Base-by-base conservation (phyloP, 2,888 invertebrate species). In the Torymus auratus region DNA sequence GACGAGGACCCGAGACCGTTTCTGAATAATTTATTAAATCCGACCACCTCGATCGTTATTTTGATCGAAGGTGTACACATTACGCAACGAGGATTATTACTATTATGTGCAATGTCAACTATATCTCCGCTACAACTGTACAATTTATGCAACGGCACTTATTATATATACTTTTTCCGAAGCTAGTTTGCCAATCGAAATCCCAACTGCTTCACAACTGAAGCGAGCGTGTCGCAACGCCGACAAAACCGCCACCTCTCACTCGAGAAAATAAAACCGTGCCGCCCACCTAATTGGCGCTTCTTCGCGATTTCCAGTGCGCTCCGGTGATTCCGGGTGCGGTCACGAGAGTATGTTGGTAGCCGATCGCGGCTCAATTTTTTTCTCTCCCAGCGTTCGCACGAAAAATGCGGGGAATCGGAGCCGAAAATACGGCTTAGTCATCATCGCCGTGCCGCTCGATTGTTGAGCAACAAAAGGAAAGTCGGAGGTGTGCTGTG, bases 291-390 rank as follows among this genome's bases (percentile, higher is more conserved):
- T 86, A 86, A 86, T 86, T 87, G 85, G 84, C 84, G 85, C 85
- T 86, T 88, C 85, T 85, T 88, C 85, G 88, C 85, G 88, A 88
- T 88, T 88, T 88, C 85, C 83, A 20, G 17, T 58, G 62, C 56
- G 85, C 88, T 88, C 5, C 87, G 88, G 87, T 86, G 87, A 89
- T 87, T 83, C 86, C 87, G 86, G 87, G 87, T 87, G 87, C 87
- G 85, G 86, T 89, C 88, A 89, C 89, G 89, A 41, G 41, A 41
- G 7, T 41, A 80, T 64, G 74, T 67, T 55, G 17, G 68, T 73
- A 65, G 61, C 64, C 11, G 61, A 55, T 55, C 28, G 60, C 14
- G 67, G 55, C 20, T 20, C 41, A 73, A n/a, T 75, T 82, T 79
- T 72, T 71, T 77, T 65, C 50, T 69, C 20, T 2, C 20, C 13